Evolutionary conservation across 2,888 invertebrate species (phyloP).

Genomic region (Athripsodes cinereus): DNA sequence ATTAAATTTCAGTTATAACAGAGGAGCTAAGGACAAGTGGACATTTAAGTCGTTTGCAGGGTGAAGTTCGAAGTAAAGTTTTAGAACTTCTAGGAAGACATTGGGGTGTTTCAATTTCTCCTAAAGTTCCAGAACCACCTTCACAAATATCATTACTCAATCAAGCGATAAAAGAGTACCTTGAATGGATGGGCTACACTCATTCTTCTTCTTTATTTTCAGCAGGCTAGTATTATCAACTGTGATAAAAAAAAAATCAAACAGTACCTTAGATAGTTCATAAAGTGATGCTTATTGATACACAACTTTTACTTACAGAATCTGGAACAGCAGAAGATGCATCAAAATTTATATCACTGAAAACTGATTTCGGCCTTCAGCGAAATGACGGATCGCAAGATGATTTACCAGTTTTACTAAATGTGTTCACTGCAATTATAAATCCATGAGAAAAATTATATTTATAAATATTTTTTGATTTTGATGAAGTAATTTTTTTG

Average conservation of each 20-base stretch:
- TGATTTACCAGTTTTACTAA: background rate
- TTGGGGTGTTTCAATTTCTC: background rate
- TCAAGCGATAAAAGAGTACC: conserved; percentile 60
- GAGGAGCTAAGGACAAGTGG: conserved; percentile 14
- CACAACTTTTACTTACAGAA: background rate
- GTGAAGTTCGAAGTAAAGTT: conserved; percentile 16
- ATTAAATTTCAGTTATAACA: conserved; percentile 12
- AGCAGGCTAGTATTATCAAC: conserved; percentile 33
- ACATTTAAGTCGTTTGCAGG: conserved; percentile 17
- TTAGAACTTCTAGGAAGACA: conserved; percentile 4
- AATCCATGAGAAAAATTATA: too few species aligned
- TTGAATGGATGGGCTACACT: conserved; percentile 65
- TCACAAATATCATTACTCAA: conserved; percentile 34
- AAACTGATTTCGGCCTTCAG: background rate
- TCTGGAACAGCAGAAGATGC: background rate
- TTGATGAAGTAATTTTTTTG: too few species aligned
- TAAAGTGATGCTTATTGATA: background rate
- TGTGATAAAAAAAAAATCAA: background rate
- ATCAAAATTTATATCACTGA: background rate
- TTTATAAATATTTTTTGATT: too few species aligned
- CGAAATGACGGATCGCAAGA: background rate
- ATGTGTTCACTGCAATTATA: background rate
- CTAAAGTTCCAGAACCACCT: background rate
- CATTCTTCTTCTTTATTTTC: conserved; percentile 54
- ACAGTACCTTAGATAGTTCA: background rate